Conservation (phyloP, 2,888 invertebrate species). For the Ormyrus rosae region DNA sequence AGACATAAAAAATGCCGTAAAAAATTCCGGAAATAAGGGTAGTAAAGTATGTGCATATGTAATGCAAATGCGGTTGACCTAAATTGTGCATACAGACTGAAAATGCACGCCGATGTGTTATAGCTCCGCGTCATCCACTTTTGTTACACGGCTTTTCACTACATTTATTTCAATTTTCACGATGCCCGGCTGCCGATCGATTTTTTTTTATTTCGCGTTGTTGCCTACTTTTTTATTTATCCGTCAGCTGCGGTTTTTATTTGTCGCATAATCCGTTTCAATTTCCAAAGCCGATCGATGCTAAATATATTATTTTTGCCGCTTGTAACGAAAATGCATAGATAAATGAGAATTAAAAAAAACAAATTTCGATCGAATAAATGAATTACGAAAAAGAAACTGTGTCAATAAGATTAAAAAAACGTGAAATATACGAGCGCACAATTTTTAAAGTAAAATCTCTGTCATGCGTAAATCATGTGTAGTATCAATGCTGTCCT, state of each 20-base stretch:
- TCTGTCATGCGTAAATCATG: too few species aligned
- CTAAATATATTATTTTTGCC: too few species aligned
- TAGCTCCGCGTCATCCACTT: not conserved
- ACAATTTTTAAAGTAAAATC: too few species aligned
- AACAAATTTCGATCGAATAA: too few species aligned
- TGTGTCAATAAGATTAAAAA: too few species aligned
- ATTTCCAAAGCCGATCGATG: not conserved
- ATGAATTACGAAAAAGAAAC: too few species aligned
- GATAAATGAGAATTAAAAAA: too few species aligned
- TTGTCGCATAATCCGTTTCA: not conserved
- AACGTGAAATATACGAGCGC: too few species aligned
- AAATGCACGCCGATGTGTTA: not conserved
- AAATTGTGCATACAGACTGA: constrained; percentile 31
- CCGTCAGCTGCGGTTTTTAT: not conserved
- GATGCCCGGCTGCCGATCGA: not conserved
- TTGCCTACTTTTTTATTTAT: not conserved
- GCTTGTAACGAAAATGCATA: too few species aligned
- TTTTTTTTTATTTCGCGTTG: not conserved
- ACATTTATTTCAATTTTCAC: constrained; percentile 18
- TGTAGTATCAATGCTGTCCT: too few species aligned
- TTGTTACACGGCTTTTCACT: constrained; percentile 8
- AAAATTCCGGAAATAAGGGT: too few species aligned
- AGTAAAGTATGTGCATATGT: not conserved
- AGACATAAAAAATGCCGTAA: too few species aligned
- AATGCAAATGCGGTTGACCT: constrained; percentile 35